Evolutionary conservation across 2,797 vertebrate genomes (phyloP), one percentile per base, ranked within the genome.

Genomic region (Champsocephalus gunnari): DNA sequence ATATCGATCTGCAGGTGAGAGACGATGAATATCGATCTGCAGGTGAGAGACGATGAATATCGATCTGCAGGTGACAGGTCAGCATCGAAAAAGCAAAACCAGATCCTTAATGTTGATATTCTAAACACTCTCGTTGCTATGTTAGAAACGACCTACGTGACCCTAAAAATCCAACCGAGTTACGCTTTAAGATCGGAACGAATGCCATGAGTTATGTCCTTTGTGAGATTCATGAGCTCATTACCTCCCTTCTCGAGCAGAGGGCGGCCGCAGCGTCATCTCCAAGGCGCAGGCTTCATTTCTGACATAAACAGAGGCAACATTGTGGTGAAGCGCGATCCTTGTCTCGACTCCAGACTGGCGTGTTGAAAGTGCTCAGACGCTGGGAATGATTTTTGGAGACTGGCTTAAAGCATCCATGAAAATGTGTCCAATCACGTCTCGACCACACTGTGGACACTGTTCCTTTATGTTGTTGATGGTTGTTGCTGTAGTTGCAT

Each of bases 391-490:
- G 63, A 80, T 80, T 76, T 73, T 77, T 84, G 81, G 82, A 89
- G 79, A 45, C 63, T 47, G 66, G 71, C 75, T 74, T 71, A 63
- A 77, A 78, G 76, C 77, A 70, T 75, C 73, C 77, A 71, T 77
- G 74, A 79, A 88, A 90, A 85, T 70, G 44, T 56, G 79, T 74
- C 79, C 63, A 55, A 66, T 65, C 73, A 79, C 57, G 41, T 82
- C 82, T 66, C 61, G 76, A 88, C 89, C 89, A 64, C 81, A 87
- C 41, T 28, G 64, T 19, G 44, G 81, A 81, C 59, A 86, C 62
- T 83, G 90, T 91, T 86, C 64, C 83, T 84, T 86, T 89, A 74
- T 90, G 87, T 69, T 86, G 85, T 76, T 83, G 79, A 81, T 71
- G 50, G 58, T 72, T 85, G 73, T 79, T 90, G 84, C 83, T 69